A percentile compares a stretch with the other conserved stretches of the same genome.
These are phyloP conservation scores for Mactromeris polynyma DNA, from an alignment of 2,888 invertebrate species.

Conservation along the genomic window DNA sequence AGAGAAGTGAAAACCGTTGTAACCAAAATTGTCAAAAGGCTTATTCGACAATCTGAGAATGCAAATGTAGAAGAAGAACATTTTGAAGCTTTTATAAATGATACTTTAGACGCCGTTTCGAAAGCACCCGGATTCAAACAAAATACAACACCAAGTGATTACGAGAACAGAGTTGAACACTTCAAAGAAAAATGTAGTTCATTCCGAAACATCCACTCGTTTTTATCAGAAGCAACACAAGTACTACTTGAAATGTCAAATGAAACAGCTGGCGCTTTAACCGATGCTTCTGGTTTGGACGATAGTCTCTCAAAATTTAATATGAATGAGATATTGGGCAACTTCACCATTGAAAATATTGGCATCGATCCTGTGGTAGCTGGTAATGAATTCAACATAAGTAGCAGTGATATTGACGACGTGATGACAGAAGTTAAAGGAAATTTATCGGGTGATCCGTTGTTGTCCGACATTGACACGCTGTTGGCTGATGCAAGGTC, in stretches of 20 bases:
- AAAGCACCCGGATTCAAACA: conserved; percentile 39
- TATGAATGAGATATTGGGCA: conserved; percentile 1
- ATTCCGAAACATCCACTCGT: not conserved
- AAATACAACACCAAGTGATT: conserved; percentile 25
- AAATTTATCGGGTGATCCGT: conserved; percentile 35
- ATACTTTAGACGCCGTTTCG: conserved; percentile 43
- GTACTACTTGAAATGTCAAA: conserved; percentile 27
- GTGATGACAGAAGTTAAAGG: conserved; percentile 35
- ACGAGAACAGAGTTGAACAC: conserved; percentile 44
- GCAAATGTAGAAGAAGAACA: conserved; percentile 2
- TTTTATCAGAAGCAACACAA: conserved; percentile 26
- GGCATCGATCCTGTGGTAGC: conserved; percentile 40
- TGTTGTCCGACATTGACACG: conserved; percentile 14
- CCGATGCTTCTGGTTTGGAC: not conserved
- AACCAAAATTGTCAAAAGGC: not conserved
- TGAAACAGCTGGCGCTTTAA: conserved; percentile 25
- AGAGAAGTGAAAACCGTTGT: conserved; percentile 17
- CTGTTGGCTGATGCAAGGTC: conserved; percentile 4
- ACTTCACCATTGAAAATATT: conserved; percentile 26
- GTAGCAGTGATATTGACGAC: conserved; percentile 34
- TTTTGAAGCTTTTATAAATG: conserved; percentile 36
- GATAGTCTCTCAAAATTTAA: not conserved
- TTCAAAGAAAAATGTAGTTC: conserved; percentile 45
- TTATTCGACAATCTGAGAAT: conserved; percentile 11
- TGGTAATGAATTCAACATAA: conserved; percentile 50